Base-by-base conservation (phyloP, 2,797 vertebrate genomes). In the Pangasius larnaudii region DNA sequence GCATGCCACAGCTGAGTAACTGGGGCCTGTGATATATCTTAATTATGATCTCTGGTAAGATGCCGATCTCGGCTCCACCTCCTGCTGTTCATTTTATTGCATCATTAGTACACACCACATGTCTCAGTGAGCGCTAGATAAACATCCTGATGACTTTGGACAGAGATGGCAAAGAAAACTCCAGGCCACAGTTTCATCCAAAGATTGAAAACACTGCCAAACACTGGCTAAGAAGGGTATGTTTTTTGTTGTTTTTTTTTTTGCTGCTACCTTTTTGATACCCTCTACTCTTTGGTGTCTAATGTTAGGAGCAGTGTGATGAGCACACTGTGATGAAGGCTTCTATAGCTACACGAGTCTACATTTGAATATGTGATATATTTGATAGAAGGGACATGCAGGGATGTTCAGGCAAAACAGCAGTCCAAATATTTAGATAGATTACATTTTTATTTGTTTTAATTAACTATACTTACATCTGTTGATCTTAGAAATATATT, bases 91-190 rank as follows among this genome's bases (percentile, higher is more conserved):
- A 79, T 92, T 90, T 90, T 92, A 91, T 92, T 90, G 87, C 91
- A 91, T 92, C 89, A 88, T 92, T 92, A 92, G 90, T 89, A 89
- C 67, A 85, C 86, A 74, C 91, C 91, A 89, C 90, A 91, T 89
- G 91, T 88, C 89, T 79, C 78, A 81, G 9, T 78, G 74, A 87
- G 85, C 59, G 51, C 71, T 79, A 84, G 86, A 79, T 88, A 84
- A 86, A 65, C 72, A 89, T 89, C 88, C 83, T 90, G 88, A 91
- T 90, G 84, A 89, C 85, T 89, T 88, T 58, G 86, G 90, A 91
- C 77, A 85, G 86, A 51, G 33, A 87, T 16, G 19, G 74, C 75
- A 42, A 84, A 59, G 72, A 79, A 56, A 81, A 46, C 74, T 33
- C 61, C 59, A 65, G 39, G 65, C 80, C 59, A 30, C 74, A 78